Evolutionary conservation across 2,113 vertebrate species (phyloP), one percentile per base, ranked within the genome.

Genomic region (Alligator sinensis): DNA sequence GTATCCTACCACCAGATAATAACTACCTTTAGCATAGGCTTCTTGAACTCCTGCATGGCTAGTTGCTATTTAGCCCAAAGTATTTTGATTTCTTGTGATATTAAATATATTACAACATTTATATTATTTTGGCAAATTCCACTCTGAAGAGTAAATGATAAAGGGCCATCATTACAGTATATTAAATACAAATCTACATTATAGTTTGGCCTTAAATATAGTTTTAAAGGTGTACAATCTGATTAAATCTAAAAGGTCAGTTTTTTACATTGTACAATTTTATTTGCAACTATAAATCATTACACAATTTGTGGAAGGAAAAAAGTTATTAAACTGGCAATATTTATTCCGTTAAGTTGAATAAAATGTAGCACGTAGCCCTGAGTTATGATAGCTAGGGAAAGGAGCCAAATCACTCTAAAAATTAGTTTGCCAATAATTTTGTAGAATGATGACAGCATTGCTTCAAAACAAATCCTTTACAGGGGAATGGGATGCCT

Each of bases 391-490:
- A 92, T 88, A 91, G 95, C 88, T 4, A 22, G 89, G 96, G 94
- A 94, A 90, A 89, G 94, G 89, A 96, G 94, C 97, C 89, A 54
- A 97, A 96, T 97, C 92, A 85, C 96, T 96, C 90, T 90, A 96
- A 97, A 97, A 97, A 98, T 98, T 97, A 97, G 98, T 98, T 98
- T 97, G 97, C 97, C 97, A 97, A 97, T 98, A 97, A 98, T 98
- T 98, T 97, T 98, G 87, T 96, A 97, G 96, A 97, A 97, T 22
- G 94, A 96, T 97, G 97, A 96, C 97, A 97, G 30, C 1, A 21
- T 91, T 95, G 97, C 96, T 97, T 97, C 97, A 93, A 96, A 98
- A 95, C 95, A 97, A 96, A 97, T 97, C 97, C 97, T 97, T 97
- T 94, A 96, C 86, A 96, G 97, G 97, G 97, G 97, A 97, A 96